phyloP scores from a whole-genome alignment of 2,113 vertebrate species.

The Alethe diademata region DNA sequence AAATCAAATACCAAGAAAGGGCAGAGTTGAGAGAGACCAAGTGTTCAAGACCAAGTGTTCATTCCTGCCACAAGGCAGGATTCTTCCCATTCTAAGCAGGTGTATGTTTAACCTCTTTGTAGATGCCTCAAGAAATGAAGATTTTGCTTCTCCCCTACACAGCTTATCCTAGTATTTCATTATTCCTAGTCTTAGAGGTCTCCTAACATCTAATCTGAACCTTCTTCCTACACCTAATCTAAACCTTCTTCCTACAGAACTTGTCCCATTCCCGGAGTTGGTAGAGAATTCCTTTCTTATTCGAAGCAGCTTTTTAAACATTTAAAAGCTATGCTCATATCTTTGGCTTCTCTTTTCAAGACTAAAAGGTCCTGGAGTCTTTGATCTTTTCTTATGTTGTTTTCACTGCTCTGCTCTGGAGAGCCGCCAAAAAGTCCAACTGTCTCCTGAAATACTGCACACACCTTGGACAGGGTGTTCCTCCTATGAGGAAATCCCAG shows the following conservation, averaged over 20 bases:
- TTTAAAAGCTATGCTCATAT: neutral
- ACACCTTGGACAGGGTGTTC: neutral
- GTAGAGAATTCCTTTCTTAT: neutral
- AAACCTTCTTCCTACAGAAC: neutral
- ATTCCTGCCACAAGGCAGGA: neutral
- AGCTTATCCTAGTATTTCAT: neutral
- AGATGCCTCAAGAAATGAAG: neutral
- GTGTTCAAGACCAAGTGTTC: neutral
- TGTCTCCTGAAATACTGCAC: neutral
- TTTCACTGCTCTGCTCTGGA: slow-evolving; percentile 10
- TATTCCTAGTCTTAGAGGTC: neutral
- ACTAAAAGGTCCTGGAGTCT: neutral
- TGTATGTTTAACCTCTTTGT: neutral
- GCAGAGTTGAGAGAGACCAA: neutral
- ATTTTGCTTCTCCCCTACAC: neutral
- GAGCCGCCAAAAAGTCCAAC: neutral
- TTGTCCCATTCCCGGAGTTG: neutral
- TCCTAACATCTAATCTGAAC: neutral
- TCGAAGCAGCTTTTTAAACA: slow-evolving; percentile 32
- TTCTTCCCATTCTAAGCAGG: neutral
- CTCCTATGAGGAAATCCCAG: neutral
- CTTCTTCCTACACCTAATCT: neutral
- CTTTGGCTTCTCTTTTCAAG: neutral
- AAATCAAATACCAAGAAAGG: neutral
- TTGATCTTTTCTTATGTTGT: slow-evolving; percentile 35